Evolutionary conservation across 2,113 vertebrate genomes (phyloP).

Genomic region (Neolamprologus variostigma): DNA sequence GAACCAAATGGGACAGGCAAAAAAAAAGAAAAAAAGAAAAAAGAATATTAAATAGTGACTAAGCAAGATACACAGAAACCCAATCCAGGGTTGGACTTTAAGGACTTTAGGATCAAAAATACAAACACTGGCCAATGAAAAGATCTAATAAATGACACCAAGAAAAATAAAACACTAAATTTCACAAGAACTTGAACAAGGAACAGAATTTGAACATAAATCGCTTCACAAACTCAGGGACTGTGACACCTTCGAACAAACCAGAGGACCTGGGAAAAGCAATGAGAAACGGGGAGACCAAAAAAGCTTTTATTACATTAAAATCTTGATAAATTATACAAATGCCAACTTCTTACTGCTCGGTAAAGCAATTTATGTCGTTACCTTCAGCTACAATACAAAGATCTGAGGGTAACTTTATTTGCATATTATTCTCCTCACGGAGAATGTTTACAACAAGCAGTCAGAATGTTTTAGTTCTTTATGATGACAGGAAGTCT

Average conservation of each 20-base stretch:
- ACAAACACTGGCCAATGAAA: neutral
- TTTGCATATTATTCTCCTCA: neutral
- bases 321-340: neutral
- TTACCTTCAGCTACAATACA: neutral
- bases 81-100: neutral
- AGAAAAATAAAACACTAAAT: neutral
- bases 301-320: neutral
- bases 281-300: neutral
- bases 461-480: neutral
- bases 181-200: neutral
- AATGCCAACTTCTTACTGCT: neutral
- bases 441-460: neutral
- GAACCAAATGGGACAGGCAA: no score
- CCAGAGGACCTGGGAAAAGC: neutral
- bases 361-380: neutral
- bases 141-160: neutral
- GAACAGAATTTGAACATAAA: neutral
- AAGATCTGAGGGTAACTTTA: neutral
- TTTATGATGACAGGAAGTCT: neutral
- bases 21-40: no score
- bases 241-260: rapidly evolving
- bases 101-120: neutral
- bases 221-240: neutral
- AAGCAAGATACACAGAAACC: neutral
- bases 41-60: neutral